Percentiles rank a stretch among this genome's conserved stretches.
These are phyloP conservation scores for Gyps fulvus DNA, from an alignment of 2,113 vertebrate genomes.

Conservation along the genomic window DNA sequence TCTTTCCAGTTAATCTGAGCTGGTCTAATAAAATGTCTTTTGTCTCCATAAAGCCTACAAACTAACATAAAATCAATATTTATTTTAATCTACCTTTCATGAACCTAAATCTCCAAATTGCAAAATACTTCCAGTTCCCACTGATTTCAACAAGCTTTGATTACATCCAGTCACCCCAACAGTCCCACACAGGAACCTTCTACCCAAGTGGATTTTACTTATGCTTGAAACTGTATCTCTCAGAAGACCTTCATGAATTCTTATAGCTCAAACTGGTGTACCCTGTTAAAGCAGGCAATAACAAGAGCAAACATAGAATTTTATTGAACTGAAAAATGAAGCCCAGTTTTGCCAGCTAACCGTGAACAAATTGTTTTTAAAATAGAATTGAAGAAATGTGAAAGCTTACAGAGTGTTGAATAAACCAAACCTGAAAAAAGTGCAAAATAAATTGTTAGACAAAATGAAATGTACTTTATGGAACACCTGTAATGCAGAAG, in stretches of 20 bases:
- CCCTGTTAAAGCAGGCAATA: not conserved
- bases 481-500: not conserved
- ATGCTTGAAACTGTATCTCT: not conserved
- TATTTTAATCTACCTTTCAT: not conserved
- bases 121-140: not conserved
- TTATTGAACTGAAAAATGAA: not conserved
- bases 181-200: not conserved
- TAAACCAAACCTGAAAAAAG: not conserved
- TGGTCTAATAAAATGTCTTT: not conserved
- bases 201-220: not conserved
- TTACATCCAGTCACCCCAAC: not conserved
- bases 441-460: not conserved
- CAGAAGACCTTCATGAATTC: not conserved
- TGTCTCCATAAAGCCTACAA: not conserved
- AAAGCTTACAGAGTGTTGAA: not conserved
- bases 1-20: not conserved
- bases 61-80: not conserved
- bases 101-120: not conserved
- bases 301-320: not conserved
- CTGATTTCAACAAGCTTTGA: not conserved
- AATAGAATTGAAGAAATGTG: not conserved
- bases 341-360: not conserved
- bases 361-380: not conserved
- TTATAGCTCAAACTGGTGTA: not conserved
- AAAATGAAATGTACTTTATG: not conserved